phyloP scores from a whole-genome alignment of 2,888 invertebrate genomes.

The Pachymerium ferrugineum region DNA sequence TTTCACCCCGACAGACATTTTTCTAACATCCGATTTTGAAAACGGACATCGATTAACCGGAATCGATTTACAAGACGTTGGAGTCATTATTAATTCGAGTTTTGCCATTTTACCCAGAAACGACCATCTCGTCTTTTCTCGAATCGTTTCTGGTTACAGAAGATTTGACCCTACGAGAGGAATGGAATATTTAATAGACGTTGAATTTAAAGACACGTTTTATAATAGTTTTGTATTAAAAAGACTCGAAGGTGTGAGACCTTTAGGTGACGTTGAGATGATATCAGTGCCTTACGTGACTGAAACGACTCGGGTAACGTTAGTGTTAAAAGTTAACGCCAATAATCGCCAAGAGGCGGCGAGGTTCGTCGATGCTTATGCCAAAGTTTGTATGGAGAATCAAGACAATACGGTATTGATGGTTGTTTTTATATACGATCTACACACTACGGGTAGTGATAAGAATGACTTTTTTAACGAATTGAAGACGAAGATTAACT shows the following conservation, averaged over 20 bases:
- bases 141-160: conserved; percentile 63
- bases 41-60: conserved; percentile 61
- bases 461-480: conserved; percentile 57
- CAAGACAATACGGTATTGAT: conserved; percentile 73
- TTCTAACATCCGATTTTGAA: conserved; percentile 72
- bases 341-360: conserved; percentile 54
- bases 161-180: conserved; percentile 76
- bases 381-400: conserved; percentile 64
- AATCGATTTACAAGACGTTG: conserved; percentile 63
- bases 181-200: conserved; percentile 74
- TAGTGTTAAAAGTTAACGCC: conserved; percentile 62
- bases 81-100: conserved; percentile 54
- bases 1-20: conserved; percentile 76
- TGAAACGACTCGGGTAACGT: conserved; percentile 74
- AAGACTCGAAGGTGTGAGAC: conserved; percentile 71
- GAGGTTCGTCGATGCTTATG: conserved; percentile 67
- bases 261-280: conserved; percentile 79
- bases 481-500: conserved; percentile 60
- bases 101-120: conserved; percentile 52
- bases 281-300: conserved; percentile 92
- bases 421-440: conserved; percentile 58
- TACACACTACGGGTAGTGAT: conserved; percentile 55
- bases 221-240: background rate
- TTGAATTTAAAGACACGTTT: conserved; percentile 54
- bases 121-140: conserved; percentile 54